Conservation (phyloP, 2,888 invertebrate genomes). For the Chrysolina haemoptera region DNA sequence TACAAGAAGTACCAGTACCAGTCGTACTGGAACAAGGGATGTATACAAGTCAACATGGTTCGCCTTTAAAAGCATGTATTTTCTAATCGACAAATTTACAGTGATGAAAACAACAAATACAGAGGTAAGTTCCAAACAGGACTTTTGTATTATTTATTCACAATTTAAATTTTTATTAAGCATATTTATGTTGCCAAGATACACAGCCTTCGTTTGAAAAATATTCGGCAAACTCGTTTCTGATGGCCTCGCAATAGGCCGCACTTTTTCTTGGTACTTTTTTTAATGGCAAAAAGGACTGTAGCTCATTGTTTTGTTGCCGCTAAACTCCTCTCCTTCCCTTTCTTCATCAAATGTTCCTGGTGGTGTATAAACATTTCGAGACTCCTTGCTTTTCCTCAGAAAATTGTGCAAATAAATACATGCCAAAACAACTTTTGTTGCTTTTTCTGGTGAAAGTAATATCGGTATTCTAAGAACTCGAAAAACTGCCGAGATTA, state of each 20-base stretch:
- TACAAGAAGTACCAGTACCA: too few species aligned
- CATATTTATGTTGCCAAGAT: too few species aligned
- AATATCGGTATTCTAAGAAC: constrained; percentile 54
- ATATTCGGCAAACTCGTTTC: constrained; percentile 6
- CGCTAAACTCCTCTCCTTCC: neutral
- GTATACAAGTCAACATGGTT: too few species aligned
- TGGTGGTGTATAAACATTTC: constrained; percentile 26
- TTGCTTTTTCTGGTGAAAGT: constrained; percentile 52
- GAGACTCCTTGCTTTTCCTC: constrained; percentile 17
- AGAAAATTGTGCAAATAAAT: constrained; percentile 46
- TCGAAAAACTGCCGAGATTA: constrained; percentile 51
- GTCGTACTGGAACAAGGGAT: too few species aligned
- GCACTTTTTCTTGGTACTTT: constrained; percentile 25
- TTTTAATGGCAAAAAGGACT: constrained; percentile 16
- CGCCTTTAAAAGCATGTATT: too few species aligned
- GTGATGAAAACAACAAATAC: too few species aligned
- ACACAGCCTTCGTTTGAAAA: too few species aligned
- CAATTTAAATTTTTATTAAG: too few species aligned
- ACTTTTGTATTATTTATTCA: too few species aligned
- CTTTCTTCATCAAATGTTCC: constrained; percentile 22
- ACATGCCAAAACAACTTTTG: constrained; percentile 55
- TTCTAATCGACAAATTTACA: too few species aligned
- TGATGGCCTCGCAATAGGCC: constrained; percentile 24
- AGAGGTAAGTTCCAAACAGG: too few species aligned
- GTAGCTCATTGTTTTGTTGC: constrained; percentile 5